Evolutionary conservation across 2,113 vertebrate genomes (phyloP).

Genomic region (Mesitornis unicolor): DNA sequence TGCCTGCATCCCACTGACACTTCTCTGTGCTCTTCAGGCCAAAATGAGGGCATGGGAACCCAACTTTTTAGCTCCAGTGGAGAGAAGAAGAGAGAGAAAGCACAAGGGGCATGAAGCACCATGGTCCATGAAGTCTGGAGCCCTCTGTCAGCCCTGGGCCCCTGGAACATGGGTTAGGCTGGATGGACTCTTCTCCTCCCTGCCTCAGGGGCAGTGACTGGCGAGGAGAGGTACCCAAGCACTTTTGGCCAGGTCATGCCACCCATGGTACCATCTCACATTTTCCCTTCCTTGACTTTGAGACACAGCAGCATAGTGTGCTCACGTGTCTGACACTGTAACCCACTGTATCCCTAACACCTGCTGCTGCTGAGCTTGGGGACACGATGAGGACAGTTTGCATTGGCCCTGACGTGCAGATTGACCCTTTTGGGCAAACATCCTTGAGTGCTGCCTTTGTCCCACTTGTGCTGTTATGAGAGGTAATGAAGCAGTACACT

Average conservation of each 20-base stretch:
- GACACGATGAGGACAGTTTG: neutral
- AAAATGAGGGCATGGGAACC: neutral
- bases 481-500: neutral
- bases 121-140: neutral
- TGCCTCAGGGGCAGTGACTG: neutral
- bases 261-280: neutral
- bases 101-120: neutral
- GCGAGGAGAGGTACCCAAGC: neutral
- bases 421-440: neutral
- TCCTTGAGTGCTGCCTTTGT: neutral
- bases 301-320: neutral
- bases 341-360: fast-evolving
- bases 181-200: neutral
- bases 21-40: neutral
- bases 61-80: no score
- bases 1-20: neutral
- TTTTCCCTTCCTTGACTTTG: neutral
- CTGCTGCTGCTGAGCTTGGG: neutral
- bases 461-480: neutral
- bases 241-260: neutral
- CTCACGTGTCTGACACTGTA: fast-evolving
- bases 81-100: neutral
- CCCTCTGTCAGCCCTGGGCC: neutral
- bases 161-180: neutral
- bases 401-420: neutral